phyloP scores from a whole-genome alignment of 2,888 invertebrate genomes.

The Calephelis perditalis region DNA sequence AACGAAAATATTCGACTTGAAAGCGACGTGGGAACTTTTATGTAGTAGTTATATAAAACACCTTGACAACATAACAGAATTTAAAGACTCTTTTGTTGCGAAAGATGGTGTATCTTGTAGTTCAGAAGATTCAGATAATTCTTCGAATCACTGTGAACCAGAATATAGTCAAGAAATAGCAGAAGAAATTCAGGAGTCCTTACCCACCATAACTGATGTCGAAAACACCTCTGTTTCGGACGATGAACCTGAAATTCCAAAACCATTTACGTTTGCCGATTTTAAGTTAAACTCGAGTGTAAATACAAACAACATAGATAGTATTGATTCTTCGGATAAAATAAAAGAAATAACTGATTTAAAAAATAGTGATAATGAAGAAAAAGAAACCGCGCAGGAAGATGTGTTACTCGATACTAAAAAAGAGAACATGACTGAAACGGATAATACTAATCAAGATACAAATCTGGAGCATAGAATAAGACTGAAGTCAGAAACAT shows the following conservation, averaged over 20 bases:
- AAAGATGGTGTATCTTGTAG: slow-evolving; percentile 60
- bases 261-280: slow-evolving; percentile 77
- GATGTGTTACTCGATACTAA: slow-evolving; percentile 16
- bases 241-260: slow-evolving; percentile 45
- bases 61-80: slow-evolving; percentile 57
- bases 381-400: slow-evolving; percentile 43
- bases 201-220: slow-evolving; percentile 15
- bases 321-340: slow-evolving; percentile 25
- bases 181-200: slow-evolving; percentile 21
- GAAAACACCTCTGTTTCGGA: slow-evolving; percentile 24
- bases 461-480: slow-evolving; percentile 14
- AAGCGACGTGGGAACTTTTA: slow-evolving; percentile 79
- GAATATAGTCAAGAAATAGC: slow-evolving; percentile 46
- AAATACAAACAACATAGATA: slow-evolving; percentile 36
- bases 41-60: slow-evolving; percentile 77
- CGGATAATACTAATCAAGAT: slow-evolving; percentile 5
- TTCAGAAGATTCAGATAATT: slow-evolving; percentile 59
- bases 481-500: slow-evolving; percentile 39
- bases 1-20: slow-evolving; percentile 78
- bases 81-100: slow-evolving; percentile 51
- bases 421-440: slow-evolving; percentile 17
- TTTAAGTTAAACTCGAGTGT: slow-evolving; percentile 64
- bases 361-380: slow-evolving; percentile 6
- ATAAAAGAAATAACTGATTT: slow-evolving; percentile 19
- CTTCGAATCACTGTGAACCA: slow-evolving; percentile 59